These are phyloP conservation scores for Typhlomys cinereus DNA, from an alignment of 2,113 vertebrate species.

Conservation along the genomic window DNA sequence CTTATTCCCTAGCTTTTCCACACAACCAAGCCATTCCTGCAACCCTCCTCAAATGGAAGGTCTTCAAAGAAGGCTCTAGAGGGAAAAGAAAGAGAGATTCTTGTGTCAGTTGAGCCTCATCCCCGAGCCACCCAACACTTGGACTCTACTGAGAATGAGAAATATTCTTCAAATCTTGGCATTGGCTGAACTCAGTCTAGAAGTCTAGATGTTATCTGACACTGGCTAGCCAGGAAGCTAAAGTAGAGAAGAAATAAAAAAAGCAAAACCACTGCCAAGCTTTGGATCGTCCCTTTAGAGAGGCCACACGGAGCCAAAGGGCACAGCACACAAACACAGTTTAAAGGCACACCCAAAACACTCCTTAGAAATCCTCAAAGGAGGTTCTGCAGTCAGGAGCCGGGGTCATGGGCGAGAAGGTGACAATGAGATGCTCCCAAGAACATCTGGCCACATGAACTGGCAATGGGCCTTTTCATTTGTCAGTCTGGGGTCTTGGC, in stretches of 20 bases:
- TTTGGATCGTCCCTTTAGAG: slow-evolving; percentile 56
- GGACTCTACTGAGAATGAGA: neutral
- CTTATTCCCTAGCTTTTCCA: neutral
- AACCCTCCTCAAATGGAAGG: neutral
- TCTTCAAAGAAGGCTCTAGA: neutral
- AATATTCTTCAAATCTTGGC: too few relatives aligned
- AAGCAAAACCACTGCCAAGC: slow-evolving; percentile 42
- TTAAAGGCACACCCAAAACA: slow-evolving; percentile 59
- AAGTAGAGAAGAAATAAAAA: slow-evolving; percentile 71
- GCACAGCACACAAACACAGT: slow-evolving; percentile 35
- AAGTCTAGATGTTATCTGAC: neutral
- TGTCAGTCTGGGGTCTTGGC: slow-evolving; percentile 54
- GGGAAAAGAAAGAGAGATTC: neutral
- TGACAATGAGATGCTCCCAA: slow-evolving; percentile 79
- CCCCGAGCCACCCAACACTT: neutral
- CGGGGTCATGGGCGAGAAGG: slow-evolving; percentile 68
- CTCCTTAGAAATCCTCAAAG: slow-evolving; percentile 72
- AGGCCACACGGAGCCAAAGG: slow-evolving; percentile 54
- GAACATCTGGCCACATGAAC: slow-evolving; percentile 81
- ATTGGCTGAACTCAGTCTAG: neutral
- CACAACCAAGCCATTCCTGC: neutral
- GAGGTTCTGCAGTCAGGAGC: slow-evolving; percentile 51
- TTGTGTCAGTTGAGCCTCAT: neutral
- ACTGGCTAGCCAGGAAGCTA: neutral
- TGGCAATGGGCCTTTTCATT: slow-evolving; percentile 69